Base-by-base conservation (phyloP, 64 coral and sea anemone genomes). In the Actinia tenebrosa region DNA sequence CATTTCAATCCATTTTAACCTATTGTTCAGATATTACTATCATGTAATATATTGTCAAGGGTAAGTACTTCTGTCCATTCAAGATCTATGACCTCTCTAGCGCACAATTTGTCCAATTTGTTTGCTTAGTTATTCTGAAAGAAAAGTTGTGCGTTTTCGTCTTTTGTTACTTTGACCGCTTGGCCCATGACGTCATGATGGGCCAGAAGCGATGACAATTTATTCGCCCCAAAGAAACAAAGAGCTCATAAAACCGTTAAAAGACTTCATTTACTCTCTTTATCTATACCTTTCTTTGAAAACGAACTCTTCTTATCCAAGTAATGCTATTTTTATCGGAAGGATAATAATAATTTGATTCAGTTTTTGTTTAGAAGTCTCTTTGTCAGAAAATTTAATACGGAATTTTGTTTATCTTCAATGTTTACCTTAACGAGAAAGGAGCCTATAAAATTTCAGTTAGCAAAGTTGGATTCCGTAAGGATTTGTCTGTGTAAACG, bases 361-460 rank as follows among this genome's bases (percentile, higher is more conserved):
- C 79, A 50, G 79, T 18, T 19, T 19, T 20, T 45, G 79, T 81
- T 81, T 81, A 81, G 27, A 81, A 53, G 5, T 52, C 11, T 81
- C 10, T 50, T 50, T 53, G 45, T 81, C 17, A 20, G 43, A 81
- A 81, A 81, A 17, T 81, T 53, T 81, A 81, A 81, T 81, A 81
- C 53, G 79, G 50, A 83, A 92, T 71, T 68, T 56, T 92, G 86
- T 92, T 92, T 87, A 71, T 30, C 55, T 53, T 63, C 19, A 15
- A 54, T 87, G 86, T 92, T 92, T 92, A 78, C 90, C 42, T 75
- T 60, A 83, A 56, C 23, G 13, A 66, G 77, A 25, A 17, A 83
- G 56, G 45, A 80, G 61, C 90, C 90, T 92, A 92, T 92, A 87
- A 84, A 77, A 52, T 82, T 68, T 80, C 86, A 87, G 71, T 92